Conservation (phyloP, 2,113 vertebrate species). For the Cynopterus brachyotis region DNA sequence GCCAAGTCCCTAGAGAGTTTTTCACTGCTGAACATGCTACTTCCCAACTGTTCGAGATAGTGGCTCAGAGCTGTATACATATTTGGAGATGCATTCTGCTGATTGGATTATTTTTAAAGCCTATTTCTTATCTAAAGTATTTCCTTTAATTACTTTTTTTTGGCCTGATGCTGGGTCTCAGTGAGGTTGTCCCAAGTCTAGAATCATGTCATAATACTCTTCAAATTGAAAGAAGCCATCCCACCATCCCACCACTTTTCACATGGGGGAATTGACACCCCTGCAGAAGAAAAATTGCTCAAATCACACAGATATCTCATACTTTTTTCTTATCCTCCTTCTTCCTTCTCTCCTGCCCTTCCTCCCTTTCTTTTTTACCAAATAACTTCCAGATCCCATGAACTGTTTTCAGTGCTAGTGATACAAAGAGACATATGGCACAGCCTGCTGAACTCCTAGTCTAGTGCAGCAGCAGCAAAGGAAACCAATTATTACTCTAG, state of each 20-base stretch:
- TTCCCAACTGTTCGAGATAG: constrained; percentile 58
- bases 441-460: background rate
- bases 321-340: background rate
- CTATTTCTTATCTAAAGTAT: constrained; percentile 63
- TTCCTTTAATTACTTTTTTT: constrained; percentile 66
- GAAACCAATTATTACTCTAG: background rate
- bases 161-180: background rate
- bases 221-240: background rate
- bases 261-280: background rate
- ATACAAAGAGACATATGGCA: background rate
- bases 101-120: constrained; percentile 75
- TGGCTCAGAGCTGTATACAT: constrained; percentile 69
- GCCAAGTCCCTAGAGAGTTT: constrained; percentile 56
- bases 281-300: background rate
- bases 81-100: constrained; percentile 70
- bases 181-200: constrained; percentile 40
- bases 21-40: constrained; percentile 60
- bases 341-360: background rate
- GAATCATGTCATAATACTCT: background rate
- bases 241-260: background rate
- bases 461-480: background rate
- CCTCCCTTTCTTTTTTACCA: background rate
- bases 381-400: background rate
- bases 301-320: background rate
- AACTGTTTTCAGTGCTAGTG: background rate